phyloP scores from a whole-genome alignment of 1,140 invertebrate genomes.

The Diprion similis region DNA sequence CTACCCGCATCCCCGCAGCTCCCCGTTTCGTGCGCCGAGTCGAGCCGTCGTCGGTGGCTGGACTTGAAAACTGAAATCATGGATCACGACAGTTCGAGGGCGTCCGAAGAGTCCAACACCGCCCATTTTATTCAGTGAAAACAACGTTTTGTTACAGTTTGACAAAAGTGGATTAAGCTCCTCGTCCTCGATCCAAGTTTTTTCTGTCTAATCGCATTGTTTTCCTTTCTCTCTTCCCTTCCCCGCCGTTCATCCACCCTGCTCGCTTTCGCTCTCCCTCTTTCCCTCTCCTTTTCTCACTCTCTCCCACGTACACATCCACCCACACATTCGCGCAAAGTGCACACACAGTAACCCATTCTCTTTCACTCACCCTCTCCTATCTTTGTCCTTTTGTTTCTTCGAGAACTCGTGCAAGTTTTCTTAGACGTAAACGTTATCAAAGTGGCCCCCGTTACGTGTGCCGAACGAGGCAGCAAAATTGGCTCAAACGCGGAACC shows the following conservation, averaged over 20 bases:
- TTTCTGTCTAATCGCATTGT: background rate
- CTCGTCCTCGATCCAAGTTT: background rate
- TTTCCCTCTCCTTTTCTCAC: background rate
- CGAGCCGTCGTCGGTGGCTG: slow-evolving; percentile 6
- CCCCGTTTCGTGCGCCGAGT: background rate
- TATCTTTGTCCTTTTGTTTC: background rate
- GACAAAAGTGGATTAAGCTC: background rate
- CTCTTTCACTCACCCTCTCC: background rate
- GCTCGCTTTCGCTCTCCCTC: background rate
- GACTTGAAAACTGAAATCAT: background rate
- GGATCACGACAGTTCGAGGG: background rate
- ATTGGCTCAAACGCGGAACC: slow-evolving; percentile 54
- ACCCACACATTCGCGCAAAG: too few relatives aligned
- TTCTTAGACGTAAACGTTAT: slow-evolving; percentile 19
- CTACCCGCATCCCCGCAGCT: background rate
- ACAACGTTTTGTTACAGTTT: background rate
- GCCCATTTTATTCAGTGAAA: background rate
- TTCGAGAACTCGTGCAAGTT: background rate
- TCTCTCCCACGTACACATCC: background rate
- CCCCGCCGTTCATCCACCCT: background rate
- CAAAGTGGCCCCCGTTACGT: slow-evolving; percentile 48
- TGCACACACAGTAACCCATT: too few relatives aligned
- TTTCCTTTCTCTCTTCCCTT: background rate
- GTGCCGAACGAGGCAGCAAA: slow-evolving; percentile 43
- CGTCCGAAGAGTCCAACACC: background rate